Conservation (phyloP, 2,888 invertebrate genomes). For the Cremastinae sp. region DNA sequence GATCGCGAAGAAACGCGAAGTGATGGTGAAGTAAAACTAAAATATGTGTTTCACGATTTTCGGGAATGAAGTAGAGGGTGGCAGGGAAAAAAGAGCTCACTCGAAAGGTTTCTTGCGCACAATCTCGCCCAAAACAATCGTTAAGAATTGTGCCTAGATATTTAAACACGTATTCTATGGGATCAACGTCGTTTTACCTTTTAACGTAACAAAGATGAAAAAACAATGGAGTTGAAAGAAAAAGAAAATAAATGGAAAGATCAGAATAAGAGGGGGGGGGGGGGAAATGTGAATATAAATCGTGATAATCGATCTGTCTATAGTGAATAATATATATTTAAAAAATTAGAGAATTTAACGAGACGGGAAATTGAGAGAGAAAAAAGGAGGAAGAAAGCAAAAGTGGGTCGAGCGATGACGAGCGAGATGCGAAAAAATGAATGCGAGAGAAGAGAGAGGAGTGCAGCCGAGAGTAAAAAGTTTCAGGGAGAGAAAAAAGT, state of each 20-base stretch:
- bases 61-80: slow-evolving; percentile 34
- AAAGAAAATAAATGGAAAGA: slow-evolving; percentile 52
- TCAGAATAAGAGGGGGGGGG: slow-evolving; percentile 37
- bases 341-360: slow-evolving; percentile 26
- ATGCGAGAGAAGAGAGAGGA: slow-evolving; percentile 11
- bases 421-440: slow-evolving; percentile 3
- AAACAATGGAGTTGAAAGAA: slow-evolving; percentile 48
- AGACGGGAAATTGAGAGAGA: slow-evolving; percentile 16
- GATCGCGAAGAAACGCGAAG: slow-evolving; percentile 28
- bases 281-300: slow-evolving; percentile 51
- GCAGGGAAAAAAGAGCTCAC: slow-evolving; percentile 41
- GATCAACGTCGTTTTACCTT: slow-evolving; percentile 76
- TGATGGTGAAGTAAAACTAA: slow-evolving; percentile 20
- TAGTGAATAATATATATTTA: slow-evolving; percentile 61
- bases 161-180: slow-evolving; percentile 76
- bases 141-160: slow-evolving; percentile 78
- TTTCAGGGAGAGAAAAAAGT: slow-evolving; percentile 9
- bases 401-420: slow-evolving; percentile 2
- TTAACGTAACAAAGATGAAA: slow-evolving; percentile 60
- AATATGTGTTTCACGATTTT: slow-evolving; percentile 44
- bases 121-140: slow-evolving; percentile 76
- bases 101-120: slow-evolving; percentile 69
- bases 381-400: not conserved
- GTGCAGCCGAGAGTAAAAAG: not conserved
- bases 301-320: slow-evolving; percentile 51